A percentile compares a stretch with the other conserved stretches of the same genome.
phyloP scores from a whole-genome alignment of 2,113 vertebrate species.

The Uria aalge region DNA sequence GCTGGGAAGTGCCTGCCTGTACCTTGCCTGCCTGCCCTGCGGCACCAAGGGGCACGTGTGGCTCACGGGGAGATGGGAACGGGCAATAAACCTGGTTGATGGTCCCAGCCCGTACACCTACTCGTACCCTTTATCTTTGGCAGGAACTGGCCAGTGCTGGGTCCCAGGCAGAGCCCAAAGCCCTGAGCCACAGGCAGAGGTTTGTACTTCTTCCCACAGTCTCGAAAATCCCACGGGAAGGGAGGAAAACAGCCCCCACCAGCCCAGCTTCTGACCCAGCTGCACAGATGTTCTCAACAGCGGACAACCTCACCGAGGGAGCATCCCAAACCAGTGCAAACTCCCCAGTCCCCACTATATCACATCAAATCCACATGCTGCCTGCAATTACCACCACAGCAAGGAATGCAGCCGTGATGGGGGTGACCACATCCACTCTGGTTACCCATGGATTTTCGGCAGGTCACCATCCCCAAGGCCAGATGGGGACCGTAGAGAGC shows the following conservation, averaged over 20 bases:
- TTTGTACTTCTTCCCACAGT: background rate
- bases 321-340: background rate
- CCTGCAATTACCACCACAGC: background rate
- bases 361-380: background rate
- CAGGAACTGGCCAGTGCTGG: background rate
- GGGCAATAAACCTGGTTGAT: background rate
- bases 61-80: background rate
- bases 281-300: background rate
- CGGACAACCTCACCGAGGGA: rapidly evolving
- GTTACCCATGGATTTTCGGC: rapidly evolving
- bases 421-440: background rate
- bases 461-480: rapidly evolving
- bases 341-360: too few relatives aligned
- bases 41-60: background rate
- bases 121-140: background rate
- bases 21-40: background rate
- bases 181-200: background rate
- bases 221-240: background rate
- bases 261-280: background rate
- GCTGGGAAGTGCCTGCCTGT: background rate
- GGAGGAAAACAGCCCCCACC: background rate
- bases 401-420: background rate
- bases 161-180: background rate
- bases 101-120: background rate
- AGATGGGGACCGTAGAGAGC: rapidly evolving